A percentile compares a stretch with the other conserved stretches of the same genome.
Conservation (phyloP, 2,797 vertebrate genomes). For the Pseudocheirus occidentalis region DNA sequence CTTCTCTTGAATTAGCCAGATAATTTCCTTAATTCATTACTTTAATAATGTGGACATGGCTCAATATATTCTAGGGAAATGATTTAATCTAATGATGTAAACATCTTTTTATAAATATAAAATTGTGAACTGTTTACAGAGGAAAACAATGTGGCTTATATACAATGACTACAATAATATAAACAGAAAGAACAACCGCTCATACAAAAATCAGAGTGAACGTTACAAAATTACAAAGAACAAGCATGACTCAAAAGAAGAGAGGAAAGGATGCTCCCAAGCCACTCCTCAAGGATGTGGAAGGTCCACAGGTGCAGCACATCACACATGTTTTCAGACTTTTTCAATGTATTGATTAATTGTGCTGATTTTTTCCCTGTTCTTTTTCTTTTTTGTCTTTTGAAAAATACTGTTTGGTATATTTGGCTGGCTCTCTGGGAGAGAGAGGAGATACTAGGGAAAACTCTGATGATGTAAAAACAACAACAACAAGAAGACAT, state of each 20-base stretch:
- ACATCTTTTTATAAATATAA: neutral
- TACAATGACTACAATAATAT: neutral
- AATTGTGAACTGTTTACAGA: neutral
- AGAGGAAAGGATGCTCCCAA: neutral
- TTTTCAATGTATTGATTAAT: neutral
- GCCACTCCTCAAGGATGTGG: neutral
- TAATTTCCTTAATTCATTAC: neutral
- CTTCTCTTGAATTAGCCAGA: neutral
- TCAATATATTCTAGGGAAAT: neutral
- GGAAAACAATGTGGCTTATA: neutral
- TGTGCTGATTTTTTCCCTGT: neutral
- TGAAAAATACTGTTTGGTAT: neutral
- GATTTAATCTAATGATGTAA: neutral
- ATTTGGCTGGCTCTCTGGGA: neutral
- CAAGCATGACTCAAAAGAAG: neutral
- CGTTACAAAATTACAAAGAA: neutral
- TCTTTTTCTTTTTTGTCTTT: neutral
- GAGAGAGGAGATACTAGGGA: neutral
- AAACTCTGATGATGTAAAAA: neutral
- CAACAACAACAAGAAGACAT: neutral
- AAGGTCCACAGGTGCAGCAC: neutral
- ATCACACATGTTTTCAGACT: neutral
- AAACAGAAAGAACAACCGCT: neutral
- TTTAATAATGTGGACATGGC: neutral
- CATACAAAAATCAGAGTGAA: neutral